Evolutionary conservation across 2,888 invertebrate species (phyloP), one percentile per base, ranked within the genome.

Genomic region (Hirtodrosophila histrioides): DNA sequence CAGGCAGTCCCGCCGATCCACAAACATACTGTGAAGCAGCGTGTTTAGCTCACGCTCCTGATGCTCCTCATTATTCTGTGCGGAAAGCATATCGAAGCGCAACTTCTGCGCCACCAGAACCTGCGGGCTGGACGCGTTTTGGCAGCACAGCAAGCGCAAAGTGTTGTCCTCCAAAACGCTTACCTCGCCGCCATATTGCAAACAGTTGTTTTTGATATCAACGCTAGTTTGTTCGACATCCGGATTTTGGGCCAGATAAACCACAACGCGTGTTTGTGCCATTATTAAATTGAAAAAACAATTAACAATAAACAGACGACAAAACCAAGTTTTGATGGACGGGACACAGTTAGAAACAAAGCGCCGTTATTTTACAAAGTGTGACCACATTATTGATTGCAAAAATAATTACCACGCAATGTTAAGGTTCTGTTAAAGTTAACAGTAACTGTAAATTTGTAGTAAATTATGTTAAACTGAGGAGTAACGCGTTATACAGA

Each of bases 1-100:
- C 23, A 79, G 61, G 10, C 72, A 73, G 11, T 72, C 73, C 1
- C 63, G 62, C 3, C 53, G 56, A 9, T 79, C 57, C 9, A 65
- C 44, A 3, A 85, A 61, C 24, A 85, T 46, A 4, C 58, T 44
- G 3, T 72, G 67, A 48, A 78, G 54, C 23, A 85, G 35, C 17
- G 53, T 44, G 2, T 63, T 29, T 2, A 79, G 46, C 46, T 85
- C 81, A 1, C 58, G 45, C 2, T 70, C 61, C 33, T 70, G 17
- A 17, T 17, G 17, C 17, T 17, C 17, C 17, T 17, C 17, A 17
- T 17, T 17, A 17, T 17, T 17, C 17, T 17, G 17, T 17, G 17
- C 17, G 17, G 17, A 17, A 17, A 17, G 17, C 17, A 17, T 2
- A 17, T 17, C 17, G 17, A 17, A 17, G 17, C 17, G 17, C 17